Evolutionary conservation across 2,113 vertebrate genomes (phyloP).

Genomic region (Rostratula benghalensis): DNA sequence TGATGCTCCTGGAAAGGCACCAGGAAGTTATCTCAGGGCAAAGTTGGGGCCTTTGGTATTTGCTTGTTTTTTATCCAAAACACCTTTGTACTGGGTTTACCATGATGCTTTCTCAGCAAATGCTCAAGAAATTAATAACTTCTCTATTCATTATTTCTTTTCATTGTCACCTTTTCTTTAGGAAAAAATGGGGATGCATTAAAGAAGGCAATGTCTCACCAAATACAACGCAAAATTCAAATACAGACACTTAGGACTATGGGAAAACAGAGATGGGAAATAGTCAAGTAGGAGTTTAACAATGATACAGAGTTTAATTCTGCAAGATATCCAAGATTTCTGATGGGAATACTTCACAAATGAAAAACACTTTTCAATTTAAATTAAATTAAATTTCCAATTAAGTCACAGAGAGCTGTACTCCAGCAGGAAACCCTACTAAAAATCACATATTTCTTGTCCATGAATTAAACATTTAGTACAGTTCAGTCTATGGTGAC

Average conservation of each 20-base stretch:
- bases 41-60: background rate
- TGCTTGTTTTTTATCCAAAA: background rate
- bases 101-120: background rate
- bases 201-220: background rate
- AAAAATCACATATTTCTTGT: slow-evolving; percentile 48
- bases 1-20: background rate
- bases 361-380: slow-evolving; percentile 71
- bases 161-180: background rate
- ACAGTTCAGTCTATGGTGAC: slow-evolving; percentile 11
- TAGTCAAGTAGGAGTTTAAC: slow-evolving; percentile 33
- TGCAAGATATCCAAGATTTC: slow-evolving; percentile 46
- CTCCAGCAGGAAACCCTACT: slow-evolving; percentile 58
- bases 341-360: slow-evolving; percentile 71
- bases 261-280: slow-evolving; percentile 1
- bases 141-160: slow-evolving; percentile 11
- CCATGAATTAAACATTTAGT: slow-evolving; percentile 51
- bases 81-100: background rate
- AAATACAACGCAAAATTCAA: slow-evolving; percentile 18
- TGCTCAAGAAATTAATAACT: background rate
- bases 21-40: background rate
- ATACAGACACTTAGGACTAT: background rate
- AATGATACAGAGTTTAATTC: slow-evolving; percentile 59
- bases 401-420: slow-evolving; percentile 67
- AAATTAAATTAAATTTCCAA: slow-evolving; percentile 76
- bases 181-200: background rate